Evolutionary conservation across 2,888 invertebrate species (phyloP), one percentile per base, ranked within the genome.

Genomic region (Aporophyla nigra): DNA sequence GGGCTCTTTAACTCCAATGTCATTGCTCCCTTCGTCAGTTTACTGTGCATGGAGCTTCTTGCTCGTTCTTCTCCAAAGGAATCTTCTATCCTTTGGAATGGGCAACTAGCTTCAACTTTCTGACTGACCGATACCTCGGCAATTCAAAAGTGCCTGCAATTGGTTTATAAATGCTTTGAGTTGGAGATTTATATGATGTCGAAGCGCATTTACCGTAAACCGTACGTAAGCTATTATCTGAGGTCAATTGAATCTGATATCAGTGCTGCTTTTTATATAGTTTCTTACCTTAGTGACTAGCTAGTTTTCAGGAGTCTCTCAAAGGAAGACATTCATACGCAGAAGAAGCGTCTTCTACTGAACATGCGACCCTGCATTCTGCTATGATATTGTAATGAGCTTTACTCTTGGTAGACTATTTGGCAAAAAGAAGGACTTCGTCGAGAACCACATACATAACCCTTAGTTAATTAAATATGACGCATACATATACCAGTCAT

Each of bases 391-490:
- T 51, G 14, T 49, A 49, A 14, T 49, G 65, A 14, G 21, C 14
- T n/a, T 63, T 24, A 63, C 14, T 2, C 12, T 49, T 49, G 14
- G 7, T 49, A 21, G 27, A 33, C 9, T 14, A 66, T 21, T 27
- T 65, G 21, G 65, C 12, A 49, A 65, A 49, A 27, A 70, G 19
- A n/a, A 33, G 21, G 24, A 16, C 24, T 19, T 40, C 16, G 2
- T 71, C 21, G 53, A 51, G 16, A 27, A 24, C 40, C 19, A 24
- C 21, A 40, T 19, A 24, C 21, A 40, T 27, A 73, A 27, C 7
- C 40, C 16, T 58, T 51, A 40, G 12, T 51, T 66, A 53, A 53
- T 66, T 51, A 53, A 71, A 16, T 62, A 56, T 43, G 43, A 53
- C 43, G 21, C 43, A 49, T 53, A 65, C 2, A 19, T 49, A 43